A percentile compares a stretch with the other conserved stretches of the same genome.
Evolutionary conservation across 92 coral and sea anemone species (phyloP).

Genomic region (Palythoa grandis): DNA sequence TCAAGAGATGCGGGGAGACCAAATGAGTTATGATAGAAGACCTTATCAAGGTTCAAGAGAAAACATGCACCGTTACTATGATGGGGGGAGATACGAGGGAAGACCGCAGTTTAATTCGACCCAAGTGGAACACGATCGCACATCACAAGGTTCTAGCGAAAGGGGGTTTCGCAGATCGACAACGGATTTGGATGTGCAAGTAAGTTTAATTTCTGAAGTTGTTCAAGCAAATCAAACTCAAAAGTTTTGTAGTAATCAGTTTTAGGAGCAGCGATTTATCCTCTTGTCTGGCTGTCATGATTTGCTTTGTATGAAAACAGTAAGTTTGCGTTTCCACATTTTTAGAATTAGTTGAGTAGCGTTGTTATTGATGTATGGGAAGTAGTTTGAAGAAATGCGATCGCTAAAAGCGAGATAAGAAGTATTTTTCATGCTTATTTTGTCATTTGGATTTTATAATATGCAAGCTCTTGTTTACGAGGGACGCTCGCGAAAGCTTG

Average conservation of each 20-base stretch:
- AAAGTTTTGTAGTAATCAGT: constrained; percentile 25
- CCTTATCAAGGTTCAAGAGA: constrained; percentile 29
- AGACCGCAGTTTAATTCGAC: background rate
- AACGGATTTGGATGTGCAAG: constrained; percentile 32
- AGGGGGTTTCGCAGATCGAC: constrained; percentile 36
- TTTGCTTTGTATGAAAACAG: constrained; percentile 39
- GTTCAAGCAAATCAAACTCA: constrained; percentile 21
- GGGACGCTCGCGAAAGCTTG: constrained; percentile 4
- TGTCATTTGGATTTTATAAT: constrained; percentile 41
- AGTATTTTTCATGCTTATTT: constrained; percentile 24
- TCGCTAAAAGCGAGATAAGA: constrained; percentile 29
- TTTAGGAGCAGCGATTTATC: constrained; percentile 28
- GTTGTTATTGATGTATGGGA: background rate
- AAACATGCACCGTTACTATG: constrained; percentile 33
- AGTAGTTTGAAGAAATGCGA: constrained; percentile 35
- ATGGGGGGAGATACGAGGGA: constrained; percentile 39
- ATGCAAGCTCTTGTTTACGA: constrained; percentile 35
- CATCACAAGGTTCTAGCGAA: constrained; percentile 41
- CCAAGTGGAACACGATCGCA: constrained; percentile 35
- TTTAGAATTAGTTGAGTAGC: background rate
- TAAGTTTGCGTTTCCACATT: background rate
- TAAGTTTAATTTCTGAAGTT: background rate
- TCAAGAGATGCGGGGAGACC: constrained; percentile 46
- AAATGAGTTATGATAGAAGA: constrained; percentile 22
- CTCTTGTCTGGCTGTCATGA: constrained; percentile 22